Conservation (phyloP, 2,113 vertebrate species). For the Herpetotheres cachinnans region DNA sequence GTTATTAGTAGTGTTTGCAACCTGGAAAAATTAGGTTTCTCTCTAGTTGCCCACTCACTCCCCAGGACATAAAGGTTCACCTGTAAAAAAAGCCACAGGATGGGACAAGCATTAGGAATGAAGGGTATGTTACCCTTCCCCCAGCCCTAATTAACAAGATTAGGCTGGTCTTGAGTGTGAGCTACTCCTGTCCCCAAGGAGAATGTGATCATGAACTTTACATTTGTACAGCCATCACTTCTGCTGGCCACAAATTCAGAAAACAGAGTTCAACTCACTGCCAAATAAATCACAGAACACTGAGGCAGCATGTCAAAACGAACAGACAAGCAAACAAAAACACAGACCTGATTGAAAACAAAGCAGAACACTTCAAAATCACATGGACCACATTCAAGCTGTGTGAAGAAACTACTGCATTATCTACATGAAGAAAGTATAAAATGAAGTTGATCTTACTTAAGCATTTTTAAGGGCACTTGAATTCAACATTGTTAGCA, state of each 20-base stretch:
- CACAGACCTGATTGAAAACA: neutral
- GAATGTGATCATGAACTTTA: neutral
- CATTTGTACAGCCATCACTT: neutral
- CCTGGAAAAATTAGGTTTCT: neutral
- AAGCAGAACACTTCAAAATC: neutral
- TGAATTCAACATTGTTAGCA: neutral
- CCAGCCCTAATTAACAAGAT: neutral
- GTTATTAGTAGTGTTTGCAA: neutral
- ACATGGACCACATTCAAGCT: neutral
- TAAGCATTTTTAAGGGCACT: neutral
- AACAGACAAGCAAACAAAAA: neutral
- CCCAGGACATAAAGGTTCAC: neutral
- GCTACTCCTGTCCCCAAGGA: neutral
- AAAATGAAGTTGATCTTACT: neutral
- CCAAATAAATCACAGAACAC: neutral
- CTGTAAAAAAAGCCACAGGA: neutral
- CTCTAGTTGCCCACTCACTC: neutral
- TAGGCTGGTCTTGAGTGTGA: fast-evolving
- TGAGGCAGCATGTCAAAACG: neutral
- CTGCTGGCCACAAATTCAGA: neutral
- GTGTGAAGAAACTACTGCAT: neutral
- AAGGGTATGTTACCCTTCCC: neutral
- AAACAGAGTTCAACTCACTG: neutral
- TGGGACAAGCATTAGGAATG: neutral
- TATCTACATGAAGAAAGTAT: neutral